These are phyloP conservation scores for Campoletis raptor DNA, from an alignment of 2,888 invertebrate genomes.

Conservation along the genomic window DNA sequence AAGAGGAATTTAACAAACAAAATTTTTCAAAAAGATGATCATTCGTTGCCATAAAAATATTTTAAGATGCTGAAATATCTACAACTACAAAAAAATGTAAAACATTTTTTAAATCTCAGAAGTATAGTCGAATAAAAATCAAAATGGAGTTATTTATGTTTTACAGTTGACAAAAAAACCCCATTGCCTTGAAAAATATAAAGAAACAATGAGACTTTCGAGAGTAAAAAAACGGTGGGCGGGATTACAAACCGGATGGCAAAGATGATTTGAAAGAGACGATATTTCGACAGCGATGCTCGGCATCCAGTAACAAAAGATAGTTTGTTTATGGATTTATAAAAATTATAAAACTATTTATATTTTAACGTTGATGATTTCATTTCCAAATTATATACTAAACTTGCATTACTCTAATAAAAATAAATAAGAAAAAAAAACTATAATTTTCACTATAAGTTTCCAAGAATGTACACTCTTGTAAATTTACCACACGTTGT, in stretches of 20 bases:
- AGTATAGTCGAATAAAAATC: too few species aligned
- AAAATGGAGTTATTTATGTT: background rate
- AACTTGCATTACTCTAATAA: background rate
- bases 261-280: slow-evolving; percentile 10
- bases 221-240: background rate
- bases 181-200: background rate
- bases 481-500: background rate
- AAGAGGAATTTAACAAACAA: background rate
- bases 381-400: background rate
- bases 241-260: slow-evolving; percentile 12
- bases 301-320: slow-evolving; percentile 38
- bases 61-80: background rate
- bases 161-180: background rate
- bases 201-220: slow-evolving; percentile 17
- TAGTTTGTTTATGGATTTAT: slow-evolving; percentile 2
- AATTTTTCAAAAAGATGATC: background rate
- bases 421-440: background rate
- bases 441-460: background rate
- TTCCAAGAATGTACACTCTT: background rate
- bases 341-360: too few species aligned
- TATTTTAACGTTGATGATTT: slow-evolving; percentile 1
- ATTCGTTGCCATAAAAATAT: background rate
- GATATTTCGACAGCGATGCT: slow-evolving; percentile 30
- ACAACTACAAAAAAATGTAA: background rate
- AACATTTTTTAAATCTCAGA: too few species aligned